phyloP scores from a whole-genome alignment of 2,888 invertebrate genomes.

The Rhamnusium bicolor region DNA sequence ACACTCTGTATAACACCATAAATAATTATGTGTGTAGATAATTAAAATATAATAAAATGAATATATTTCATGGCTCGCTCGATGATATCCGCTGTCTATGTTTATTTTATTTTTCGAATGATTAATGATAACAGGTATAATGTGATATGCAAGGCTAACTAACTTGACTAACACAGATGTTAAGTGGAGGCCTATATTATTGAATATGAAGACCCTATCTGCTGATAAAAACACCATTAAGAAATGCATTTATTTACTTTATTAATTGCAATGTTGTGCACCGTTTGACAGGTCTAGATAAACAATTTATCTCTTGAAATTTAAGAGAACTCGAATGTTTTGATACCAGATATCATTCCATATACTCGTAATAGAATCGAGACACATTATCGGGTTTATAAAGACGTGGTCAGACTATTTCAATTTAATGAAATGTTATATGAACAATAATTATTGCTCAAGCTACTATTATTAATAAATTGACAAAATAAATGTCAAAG shows the following conservation, averaged over 20 bases:
- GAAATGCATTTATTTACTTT: conserved; percentile 60
- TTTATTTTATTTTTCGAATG: conserved; percentile 47
- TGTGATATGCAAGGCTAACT: conserved; percentile 47
- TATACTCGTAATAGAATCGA: no score
- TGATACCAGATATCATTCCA: no score
- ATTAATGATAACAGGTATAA: conserved; percentile 49
- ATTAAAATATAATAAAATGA: conserved; percentile 24
- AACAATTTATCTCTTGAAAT: conserved; percentile 51
- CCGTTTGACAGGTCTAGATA: conserved; percentile 55
- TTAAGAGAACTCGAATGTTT: conserved; percentile 34
- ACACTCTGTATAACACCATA: no score
- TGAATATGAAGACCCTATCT: conserved; percentile 59
- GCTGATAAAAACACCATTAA: conserved; percentile 61
- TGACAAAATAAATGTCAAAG: no score
- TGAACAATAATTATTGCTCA: no score
- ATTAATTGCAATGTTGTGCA: conserved; percentile 58
- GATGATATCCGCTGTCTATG: conserved; percentile 23
- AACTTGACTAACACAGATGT: conserved; percentile 59
- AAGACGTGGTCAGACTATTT: no score
- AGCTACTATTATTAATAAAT: no score
- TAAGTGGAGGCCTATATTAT: conserved; percentile 58
- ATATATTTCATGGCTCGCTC: conserved; percentile 14
- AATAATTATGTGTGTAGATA: conserved; percentile 19
- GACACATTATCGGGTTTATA: no score
- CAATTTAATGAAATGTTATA: no score